Base-by-base conservation (phyloP, 2,113 vertebrate species). In the Odocoileus virginianus region DNA sequence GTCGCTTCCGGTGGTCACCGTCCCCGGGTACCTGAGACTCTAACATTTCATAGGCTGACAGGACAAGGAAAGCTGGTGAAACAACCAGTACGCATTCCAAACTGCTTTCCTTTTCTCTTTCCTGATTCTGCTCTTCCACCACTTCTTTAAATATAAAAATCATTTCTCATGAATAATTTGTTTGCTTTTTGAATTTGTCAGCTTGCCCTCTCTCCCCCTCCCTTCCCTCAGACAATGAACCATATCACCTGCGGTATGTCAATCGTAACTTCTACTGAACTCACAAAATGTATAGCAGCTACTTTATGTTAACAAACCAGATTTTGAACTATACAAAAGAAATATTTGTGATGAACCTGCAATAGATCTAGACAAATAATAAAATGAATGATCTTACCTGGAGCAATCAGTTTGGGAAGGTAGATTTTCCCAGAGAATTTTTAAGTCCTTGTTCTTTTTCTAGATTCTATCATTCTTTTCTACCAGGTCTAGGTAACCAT, bases 21-120 rank as follows among this genome's bases (percentile, higher is more conserved):
- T 33, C 33, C 5, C 71, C 6, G 1, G 17, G 57, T 6, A 5
- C 0, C 0, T 8, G 54, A 40, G n/a, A 27, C 30, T 28, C 5
- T 47, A 30, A 9, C 40, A 11, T 57, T 78, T 50, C 23, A 30
- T 0, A 79, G 36, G 45, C 16, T 47, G 19, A 60, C 84, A 79
- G 36, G 61, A 2, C 43, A 9, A 16, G 12, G 4, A 28, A n/a
- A 3, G 5, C 33, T 89, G 28, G 15, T 12, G 16, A 30, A 61
- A 27, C 16, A 25, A 15, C 4, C 0, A 55, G 54, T 1, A 16
- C 43, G 54, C 9, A 6, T 50, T 87, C 58, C 19, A 43, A 36
- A 17, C 27, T 25, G 45, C 45, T 52, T 16, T 61, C 43, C 12
- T 54, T 76, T 55, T 28, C 30, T 64, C 87, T 23, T 27, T 67